Percentiles rank a stretch among this genome's conserved stretches.
Evolutionary conservation across 1,140 invertebrate genomes (phyloP).

Genomic region (Contarinia nasturtii): DNA sequence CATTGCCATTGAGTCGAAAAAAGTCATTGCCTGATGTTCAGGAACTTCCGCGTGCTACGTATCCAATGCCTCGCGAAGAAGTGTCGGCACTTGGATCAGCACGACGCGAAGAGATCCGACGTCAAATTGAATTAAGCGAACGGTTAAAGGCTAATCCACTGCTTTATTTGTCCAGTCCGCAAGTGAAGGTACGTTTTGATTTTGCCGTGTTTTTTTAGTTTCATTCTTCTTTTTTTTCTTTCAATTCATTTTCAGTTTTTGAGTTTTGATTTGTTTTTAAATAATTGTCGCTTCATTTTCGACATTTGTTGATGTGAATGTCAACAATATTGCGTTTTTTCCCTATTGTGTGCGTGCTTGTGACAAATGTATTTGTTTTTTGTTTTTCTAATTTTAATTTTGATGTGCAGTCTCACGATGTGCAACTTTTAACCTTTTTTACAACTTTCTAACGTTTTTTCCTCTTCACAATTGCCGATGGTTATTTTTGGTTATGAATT

Average conservation of each 20-base stretch:
- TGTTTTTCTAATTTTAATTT: too few species aligned
- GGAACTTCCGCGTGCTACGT: slow-evolving; percentile 51
- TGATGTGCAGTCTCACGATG: too few species aligned
- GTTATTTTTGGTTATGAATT: neutral
- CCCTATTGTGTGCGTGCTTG: neutral
- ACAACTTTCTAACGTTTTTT: too few species aligned
- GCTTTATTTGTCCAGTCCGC: slow-evolving; percentile 85
- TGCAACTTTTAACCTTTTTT: too few species aligned
- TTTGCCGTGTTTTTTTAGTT: neutral
- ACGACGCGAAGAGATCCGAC: slow-evolving; percentile 78
- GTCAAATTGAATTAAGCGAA: slow-evolving; percentile 80
- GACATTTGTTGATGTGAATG: neutral
- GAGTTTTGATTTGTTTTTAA: neutral
- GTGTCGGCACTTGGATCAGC: slow-evolving; percentile 82
- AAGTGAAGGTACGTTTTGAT: slow-evolving; percentile 68
- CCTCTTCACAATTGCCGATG: too few species aligned
- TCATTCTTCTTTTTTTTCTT: neutral
- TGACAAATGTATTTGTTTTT: neutral
- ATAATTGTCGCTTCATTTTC: neutral
- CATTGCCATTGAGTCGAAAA: slow-evolving; percentile 62
- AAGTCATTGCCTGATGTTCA: slow-evolving; percentile 90
- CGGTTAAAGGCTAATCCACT: slow-evolving; percentile 82
- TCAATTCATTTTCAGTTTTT: slow-evolving; percentile 1
- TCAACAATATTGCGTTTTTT: neutral
- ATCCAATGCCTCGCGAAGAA: slow-evolving; percentile 82